Evolutionary conservation across 2,888 invertebrate species (phyloP), one percentile per base, ranked within the genome.

Genomic region (Hybos culiciformis): DNA sequence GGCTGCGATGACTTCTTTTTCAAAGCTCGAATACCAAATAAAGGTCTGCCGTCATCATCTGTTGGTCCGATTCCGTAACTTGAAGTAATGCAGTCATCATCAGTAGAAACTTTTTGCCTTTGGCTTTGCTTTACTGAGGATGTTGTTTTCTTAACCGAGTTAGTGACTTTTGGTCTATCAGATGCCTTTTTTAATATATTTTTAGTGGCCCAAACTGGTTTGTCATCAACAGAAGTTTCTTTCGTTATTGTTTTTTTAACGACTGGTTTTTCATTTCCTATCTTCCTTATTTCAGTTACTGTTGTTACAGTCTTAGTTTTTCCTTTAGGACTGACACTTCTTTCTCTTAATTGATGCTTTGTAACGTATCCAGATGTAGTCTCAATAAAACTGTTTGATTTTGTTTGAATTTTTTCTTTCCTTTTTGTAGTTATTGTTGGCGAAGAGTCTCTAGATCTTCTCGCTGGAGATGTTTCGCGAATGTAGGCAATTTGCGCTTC

Each of bases 31-130:
- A 86, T 75, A 42, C 86, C 86, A 65, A 86, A 86, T 44, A 86
- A 69, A 18, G 85, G 85, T 44, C 73, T 70, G 11, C 86, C 85
- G 52, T 83, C 77, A 50, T 84, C 82, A 58, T 86, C 86, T 3
- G 81, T 77, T 20, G 86, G 86, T 1, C 86, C 86, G 2, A 83
- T 80, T 2, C 85, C 85, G 61, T 86, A 86, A 59, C 83, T 81
- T 2, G 84, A 84, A 4, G 80, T 84, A 45, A 86, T 79, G 21
- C 74, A 74, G 58, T 83, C 80, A 43, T 66, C 65, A 42, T 63
- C 63, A 0, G 71, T 71, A 1, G 61, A 56, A 23, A 46, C 45
- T 4, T 54, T 45, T 40, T 66, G 63, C 43, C 60, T 63, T 17
- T 56, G 63, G 45, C 59, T 60, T 3, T 53, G 48, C 11, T 43